Percentiles rank a stretch among this genome's conserved stretches.
phyloP scores from a whole-genome alignment of 1,140 invertebrate species.

The Bombus huntii region DNA sequence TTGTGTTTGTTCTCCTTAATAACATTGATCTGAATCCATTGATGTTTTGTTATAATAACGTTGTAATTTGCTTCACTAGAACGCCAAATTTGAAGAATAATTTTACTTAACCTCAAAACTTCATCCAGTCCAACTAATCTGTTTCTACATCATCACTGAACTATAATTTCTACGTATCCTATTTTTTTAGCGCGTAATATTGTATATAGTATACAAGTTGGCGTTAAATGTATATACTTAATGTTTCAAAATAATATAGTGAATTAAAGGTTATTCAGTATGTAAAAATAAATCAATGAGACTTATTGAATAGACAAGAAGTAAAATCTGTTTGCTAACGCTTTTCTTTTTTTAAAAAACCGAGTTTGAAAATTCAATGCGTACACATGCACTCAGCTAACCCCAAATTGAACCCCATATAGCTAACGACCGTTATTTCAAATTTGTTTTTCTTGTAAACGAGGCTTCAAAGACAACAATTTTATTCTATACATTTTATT shows the following conservation, averaged over 20 bases:
- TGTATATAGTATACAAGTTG: not conserved
- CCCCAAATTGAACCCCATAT: not conserved
- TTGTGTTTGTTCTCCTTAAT: not conserved
- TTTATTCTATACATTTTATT: not conserved
- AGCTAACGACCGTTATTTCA: not conserved
- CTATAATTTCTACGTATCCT: not conserved
- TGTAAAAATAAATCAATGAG: no score
- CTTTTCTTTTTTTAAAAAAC: not conserved
- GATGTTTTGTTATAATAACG: not conserved
- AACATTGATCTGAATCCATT: not conserved
- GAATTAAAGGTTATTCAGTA: no score
- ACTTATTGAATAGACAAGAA: not conserved
- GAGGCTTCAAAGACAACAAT: not conserved
- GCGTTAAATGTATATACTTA: not conserved
- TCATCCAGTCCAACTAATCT: not conserved
- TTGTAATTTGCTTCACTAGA: not conserved
- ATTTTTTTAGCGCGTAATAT: not conserved
- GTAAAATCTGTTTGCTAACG: not conserved
- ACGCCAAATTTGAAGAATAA: not conserved
- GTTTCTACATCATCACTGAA: not conserved
- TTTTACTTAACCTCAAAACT: constrained; percentile 1
- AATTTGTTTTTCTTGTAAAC: not conserved
- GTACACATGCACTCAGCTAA: not conserved
- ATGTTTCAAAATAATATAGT: not conserved
- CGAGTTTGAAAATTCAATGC: not conserved